Evolutionary conservation across 2,113 vertebrate genomes (phyloP).

Genomic region (Chitala chitala): DNA sequence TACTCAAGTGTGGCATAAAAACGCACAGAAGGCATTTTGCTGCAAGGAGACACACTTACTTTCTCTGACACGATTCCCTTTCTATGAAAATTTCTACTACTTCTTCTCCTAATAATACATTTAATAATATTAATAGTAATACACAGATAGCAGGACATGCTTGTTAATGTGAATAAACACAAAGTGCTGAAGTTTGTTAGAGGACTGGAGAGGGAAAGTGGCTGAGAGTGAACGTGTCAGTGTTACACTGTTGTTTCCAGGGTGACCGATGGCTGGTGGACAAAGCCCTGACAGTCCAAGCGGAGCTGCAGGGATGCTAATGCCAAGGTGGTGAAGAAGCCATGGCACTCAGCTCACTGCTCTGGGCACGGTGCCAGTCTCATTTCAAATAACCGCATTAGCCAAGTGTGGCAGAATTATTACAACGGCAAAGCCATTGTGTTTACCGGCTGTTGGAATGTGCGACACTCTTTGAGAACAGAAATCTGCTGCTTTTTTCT

Average conservation of each 20-base stretch:
- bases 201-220: neutral
- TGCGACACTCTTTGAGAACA: constrained; percentile 52
- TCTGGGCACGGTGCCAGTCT: constrained; percentile 72
- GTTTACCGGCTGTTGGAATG: constrained; percentile 67
- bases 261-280: constrained; percentile 38
- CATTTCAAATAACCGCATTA: constrained; percentile 78
- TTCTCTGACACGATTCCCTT: constrained; percentile 83
- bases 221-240: neutral
- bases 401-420: constrained; percentile 80
- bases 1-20: constrained; percentile 75
- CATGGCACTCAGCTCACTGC: constrained; percentile 61
- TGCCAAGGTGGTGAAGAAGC: constrained; percentile 54
- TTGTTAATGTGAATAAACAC: constrained; percentile 80
- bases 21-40: constrained; percentile 84
- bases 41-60: constrained; percentile 83
- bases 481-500: no score
- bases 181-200: constrained; percentile 11
- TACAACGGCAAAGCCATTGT: constrained; percentile 71
- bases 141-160: no score
- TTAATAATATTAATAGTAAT: constrained; percentile 77
- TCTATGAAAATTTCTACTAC: no score
- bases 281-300: constrained; percentile 44
- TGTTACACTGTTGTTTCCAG: constrained; percentile 22
- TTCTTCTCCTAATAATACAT: neutral
- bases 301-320: constrained; percentile 42